A percentile compares a stretch with the other conserved stretches of the same genome.
These are phyloP conservation scores for Melanotaenia parkinsoni DNA, from an alignment of 2,797 vertebrate genomes.

Conservation along the genomic window DNA sequence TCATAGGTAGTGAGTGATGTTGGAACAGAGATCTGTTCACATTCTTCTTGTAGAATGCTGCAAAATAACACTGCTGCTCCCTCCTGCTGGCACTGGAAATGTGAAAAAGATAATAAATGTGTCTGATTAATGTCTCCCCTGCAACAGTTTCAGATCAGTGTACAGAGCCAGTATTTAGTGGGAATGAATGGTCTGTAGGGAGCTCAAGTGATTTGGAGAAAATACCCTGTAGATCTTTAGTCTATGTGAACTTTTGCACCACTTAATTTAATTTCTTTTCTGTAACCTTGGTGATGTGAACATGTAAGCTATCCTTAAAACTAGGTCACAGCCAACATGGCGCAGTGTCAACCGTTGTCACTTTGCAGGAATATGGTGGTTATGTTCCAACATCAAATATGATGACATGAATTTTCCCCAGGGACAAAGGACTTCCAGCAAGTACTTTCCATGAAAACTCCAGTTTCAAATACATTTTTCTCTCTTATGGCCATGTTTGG, in stretches of 20 bases:
- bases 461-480: not conserved
- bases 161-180: slow-evolving; percentile 22
- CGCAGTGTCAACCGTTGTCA: slow-evolving; percentile 1
- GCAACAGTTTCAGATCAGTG: slow-evolving; percentile 31
- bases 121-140: slow-evolving; percentile 48
- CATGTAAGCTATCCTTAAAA: not conserved
- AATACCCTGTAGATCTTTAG: slow-evolving; percentile 36
- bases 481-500: not conserved
- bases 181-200: slow-evolving; percentile 25
- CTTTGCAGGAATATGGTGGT: not conserved
- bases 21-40: slow-evolving; percentile 16
- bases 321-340: slow-evolving; percentile 3
- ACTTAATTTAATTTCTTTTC: not conserved
- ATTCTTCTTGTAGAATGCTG: slow-evolving; percentile 19
- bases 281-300: not conserved
- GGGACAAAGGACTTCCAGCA: not conserved
- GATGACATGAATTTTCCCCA: not conserved
- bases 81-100: slow-evolving; percentile 27
- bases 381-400: not conserved
- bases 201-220: slow-evolving; percentile 23
- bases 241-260: slow-evolving; percentile 37
- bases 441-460: not conserved
- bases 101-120: slow-evolving; percentile 26
- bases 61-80: slow-evolving; percentile 16
- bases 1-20: not conserved